Conservation (phyloP, 1,140 invertebrate genomes). For the Diorhabda carinulata region DNA sequence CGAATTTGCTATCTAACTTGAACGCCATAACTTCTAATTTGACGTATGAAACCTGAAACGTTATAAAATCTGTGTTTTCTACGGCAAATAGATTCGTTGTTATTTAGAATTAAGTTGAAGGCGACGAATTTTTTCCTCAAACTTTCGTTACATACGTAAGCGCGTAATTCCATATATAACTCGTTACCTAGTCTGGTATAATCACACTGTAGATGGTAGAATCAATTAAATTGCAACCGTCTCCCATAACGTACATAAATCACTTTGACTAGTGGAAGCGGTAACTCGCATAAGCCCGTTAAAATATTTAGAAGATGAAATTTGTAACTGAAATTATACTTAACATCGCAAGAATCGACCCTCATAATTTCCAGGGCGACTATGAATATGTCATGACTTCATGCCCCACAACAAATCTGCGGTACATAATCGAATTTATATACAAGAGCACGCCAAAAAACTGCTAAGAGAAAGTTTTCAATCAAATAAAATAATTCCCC, state of each 20-base stretch:
- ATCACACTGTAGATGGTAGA: background rate
- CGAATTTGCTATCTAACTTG: no score
- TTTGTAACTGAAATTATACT: conserved; percentile 41
- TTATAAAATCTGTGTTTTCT: no score
- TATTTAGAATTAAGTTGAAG: no score
- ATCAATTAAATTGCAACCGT: conserved; percentile 14
- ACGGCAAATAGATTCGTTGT: no score
- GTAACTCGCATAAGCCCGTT: conserved; percentile 34
- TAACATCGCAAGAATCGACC: conserved; percentile 36
- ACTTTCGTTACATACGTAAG: no score
- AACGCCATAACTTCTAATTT: no score
- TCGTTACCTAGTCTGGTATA: background rate
- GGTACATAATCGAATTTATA: conserved; percentile 57
- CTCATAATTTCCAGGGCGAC: conserved; percentile 34
- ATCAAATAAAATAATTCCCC: conserved; percentile 49
- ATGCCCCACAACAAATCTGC: conserved; percentile 37
- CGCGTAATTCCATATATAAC: no score
- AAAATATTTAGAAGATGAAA: conserved; percentile 38
- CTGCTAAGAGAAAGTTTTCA: conserved; percentile 46
- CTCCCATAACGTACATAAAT: conserved; percentile 4
- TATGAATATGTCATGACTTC: conserved; percentile 38
- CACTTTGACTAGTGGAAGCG: conserved; percentile 22
- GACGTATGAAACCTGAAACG: no score
- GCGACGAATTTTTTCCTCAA: no score
- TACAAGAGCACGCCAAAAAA: conserved; percentile 43